Evolutionary conservation across 2,888 invertebrate genomes (phyloP).

Genomic region (Coleophora deauratella): DNA sequence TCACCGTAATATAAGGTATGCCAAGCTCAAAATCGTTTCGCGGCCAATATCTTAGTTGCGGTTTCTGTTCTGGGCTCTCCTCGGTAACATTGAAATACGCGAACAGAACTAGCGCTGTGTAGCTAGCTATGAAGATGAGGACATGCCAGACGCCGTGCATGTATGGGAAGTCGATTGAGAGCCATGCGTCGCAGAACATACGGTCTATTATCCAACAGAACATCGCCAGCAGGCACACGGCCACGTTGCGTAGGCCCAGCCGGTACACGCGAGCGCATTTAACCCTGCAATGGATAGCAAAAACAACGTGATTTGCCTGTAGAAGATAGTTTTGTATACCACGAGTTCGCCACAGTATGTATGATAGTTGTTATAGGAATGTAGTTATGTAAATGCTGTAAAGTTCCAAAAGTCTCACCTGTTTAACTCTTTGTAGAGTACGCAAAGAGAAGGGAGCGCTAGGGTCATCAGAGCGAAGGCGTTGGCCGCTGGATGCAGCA

Average conservation of each 20-base stretch:
- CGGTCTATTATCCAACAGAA: conserved; percentile 86
- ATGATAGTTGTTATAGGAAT: no score
- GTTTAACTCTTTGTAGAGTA: conserved; percentile 79
- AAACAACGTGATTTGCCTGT: not conserved
- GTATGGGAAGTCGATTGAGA: conserved; percentile 85
- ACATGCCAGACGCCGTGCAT: conserved; percentile 89
- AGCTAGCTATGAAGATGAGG: conserved; percentile 85
- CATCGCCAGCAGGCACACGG: conserved; percentile 80
- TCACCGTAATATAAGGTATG: conserved; percentile 82
- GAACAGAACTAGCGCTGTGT: conserved; percentile 83
- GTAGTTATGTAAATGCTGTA: no score
- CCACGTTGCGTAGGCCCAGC: conserved; percentile 80
- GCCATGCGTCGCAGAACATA: conserved; percentile 86
- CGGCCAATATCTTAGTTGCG: conserved; percentile 84
- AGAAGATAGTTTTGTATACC: conserved; percentile 1
- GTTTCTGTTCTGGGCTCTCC: conserved; percentile 80
- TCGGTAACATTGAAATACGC: conserved; percentile 85
- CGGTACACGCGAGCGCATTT: conserved; percentile 79
- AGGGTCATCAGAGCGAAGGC: conserved; percentile 87
- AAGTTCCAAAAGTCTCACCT: no score
- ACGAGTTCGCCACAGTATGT: no score
- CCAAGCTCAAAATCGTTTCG: conserved; percentile 84
- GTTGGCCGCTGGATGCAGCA: conserved; percentile 86
- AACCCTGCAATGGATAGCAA: conserved; percentile 55
- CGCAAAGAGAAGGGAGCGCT: conserved; percentile 78